Conservation (phyloP, 2,113 vertebrate species). For the Myotis davidii region DNA sequence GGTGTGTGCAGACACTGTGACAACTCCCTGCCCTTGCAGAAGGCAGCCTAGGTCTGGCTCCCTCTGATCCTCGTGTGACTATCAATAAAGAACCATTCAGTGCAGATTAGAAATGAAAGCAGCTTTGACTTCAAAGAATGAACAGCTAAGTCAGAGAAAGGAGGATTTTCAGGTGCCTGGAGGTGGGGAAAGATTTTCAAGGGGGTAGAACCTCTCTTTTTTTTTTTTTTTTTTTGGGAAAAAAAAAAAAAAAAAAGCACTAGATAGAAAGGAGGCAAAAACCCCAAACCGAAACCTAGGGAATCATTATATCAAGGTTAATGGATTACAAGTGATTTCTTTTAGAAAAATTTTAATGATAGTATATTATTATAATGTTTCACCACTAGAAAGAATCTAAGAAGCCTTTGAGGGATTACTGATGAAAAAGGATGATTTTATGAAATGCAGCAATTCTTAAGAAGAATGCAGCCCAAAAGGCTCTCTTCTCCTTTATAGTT, state of each 20-base stretch:
- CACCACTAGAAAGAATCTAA: slow-evolving; percentile 20
- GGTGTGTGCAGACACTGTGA: rapidly evolving
- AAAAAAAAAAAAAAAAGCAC: not conserved
- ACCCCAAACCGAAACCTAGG: not conserved
- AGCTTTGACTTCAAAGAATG: slow-evolving; percentile 60
- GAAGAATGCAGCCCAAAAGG: slow-evolving; percentile 9
- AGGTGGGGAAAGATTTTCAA: not conserved
- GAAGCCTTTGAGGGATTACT: slow-evolving; percentile 31
- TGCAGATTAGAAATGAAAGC: slow-evolving; percentile 44
- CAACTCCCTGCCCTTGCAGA: not conserved
- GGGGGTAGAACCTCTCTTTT: not conserved
- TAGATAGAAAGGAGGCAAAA: not conserved
- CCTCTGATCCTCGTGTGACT: not conserved
- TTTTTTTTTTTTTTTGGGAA: not conserved
- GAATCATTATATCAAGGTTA: slow-evolving; percentile 9
- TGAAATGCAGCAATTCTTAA: slow-evolving; percentile 40
- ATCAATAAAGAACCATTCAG: not conserved
- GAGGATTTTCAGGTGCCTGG: slow-evolving; percentile 18
- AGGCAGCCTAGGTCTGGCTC: not conserved
- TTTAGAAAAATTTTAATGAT: not conserved
- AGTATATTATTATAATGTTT: slow-evolving; percentile 27
- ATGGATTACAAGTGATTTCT: not conserved
- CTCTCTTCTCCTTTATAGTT: slow-evolving; percentile 21
- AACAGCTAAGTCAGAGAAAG: not conserved
- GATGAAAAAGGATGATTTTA: slow-evolving; percentile 40